Conservation (phyloP, 2,888 invertebrate genomes). For the Gasteruption jaculator region DNA sequence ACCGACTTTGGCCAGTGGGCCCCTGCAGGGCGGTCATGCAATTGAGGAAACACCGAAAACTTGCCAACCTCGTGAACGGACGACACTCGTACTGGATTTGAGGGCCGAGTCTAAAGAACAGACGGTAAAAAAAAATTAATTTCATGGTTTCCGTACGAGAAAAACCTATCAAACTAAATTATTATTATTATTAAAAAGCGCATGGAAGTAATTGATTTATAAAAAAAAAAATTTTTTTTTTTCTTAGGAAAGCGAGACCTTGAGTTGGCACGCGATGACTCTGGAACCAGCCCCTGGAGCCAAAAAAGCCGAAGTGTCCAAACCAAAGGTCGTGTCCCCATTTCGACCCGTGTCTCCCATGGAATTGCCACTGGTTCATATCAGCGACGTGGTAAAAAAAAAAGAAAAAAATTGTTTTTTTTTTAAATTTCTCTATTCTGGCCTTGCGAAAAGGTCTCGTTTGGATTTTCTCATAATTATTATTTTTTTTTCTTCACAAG, state of each 20-base stretch:
- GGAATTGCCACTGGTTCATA: slow-evolving; percentile 12
- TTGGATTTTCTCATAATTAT: no score
- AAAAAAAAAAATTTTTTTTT: no score
- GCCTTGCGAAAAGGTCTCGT: no score
- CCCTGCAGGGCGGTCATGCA: slow-evolving; percentile 24
- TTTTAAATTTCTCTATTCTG: no score
- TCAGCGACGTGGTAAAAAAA: slow-evolving; percentile 11
- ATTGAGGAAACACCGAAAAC: slow-evolving; percentile 32
- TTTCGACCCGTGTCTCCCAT: slow-evolving; percentile 15
- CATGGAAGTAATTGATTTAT: no score
- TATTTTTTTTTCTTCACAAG: no score
- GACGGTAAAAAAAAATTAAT: slow-evolving; percentile 14
- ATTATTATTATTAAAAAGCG: no score
- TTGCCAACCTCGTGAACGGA: slow-evolving; percentile 40
- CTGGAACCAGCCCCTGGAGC: slow-evolving; percentile 40
- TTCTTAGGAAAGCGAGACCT: slow-evolving; percentile 41
- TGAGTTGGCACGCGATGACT: slow-evolving; percentile 46
- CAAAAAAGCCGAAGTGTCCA: slow-evolving; percentile 31
- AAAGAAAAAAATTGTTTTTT: no score
- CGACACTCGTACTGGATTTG: slow-evolving; percentile 50
- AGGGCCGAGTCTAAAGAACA: slow-evolving; percentile 32
- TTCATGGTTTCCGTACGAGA: no score
- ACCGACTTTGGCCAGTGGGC: slow-evolving; percentile 67
- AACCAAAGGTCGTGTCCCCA: no score
- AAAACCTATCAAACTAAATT: no score